These are phyloP conservation scores for Planiliza haematocheilus DNA, from an alignment of 2,113 vertebrate species.

Conservation along the genomic window DNA sequence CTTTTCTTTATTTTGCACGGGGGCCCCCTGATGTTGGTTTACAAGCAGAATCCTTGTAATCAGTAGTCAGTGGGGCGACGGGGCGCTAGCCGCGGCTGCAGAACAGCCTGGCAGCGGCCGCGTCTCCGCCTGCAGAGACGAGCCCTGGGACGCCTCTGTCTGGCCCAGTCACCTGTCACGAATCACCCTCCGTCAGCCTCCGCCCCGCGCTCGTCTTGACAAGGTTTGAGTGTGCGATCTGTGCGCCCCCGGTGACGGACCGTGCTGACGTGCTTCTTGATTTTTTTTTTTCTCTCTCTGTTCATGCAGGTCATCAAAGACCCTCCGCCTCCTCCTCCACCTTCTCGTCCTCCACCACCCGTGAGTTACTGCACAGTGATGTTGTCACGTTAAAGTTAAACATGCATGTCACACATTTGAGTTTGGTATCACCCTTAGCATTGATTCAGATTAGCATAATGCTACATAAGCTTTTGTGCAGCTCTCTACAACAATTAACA, in stretches of 20 bases:
- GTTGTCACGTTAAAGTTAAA: background rate
- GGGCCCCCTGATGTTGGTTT: conserved; percentile 79
- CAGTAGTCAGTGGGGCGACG: conserved; percentile 49
- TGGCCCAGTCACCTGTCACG: conserved; percentile 65
- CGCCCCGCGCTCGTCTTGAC: background rate
- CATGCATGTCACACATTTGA: no score
- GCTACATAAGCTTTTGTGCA: no score
- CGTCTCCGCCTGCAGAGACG: conserved; percentile 13
- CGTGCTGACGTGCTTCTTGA: conserved; percentile 59
- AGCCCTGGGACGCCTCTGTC: conserved; percentile 52
- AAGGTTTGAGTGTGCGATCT: background rate
- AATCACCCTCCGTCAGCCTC: conserved; percentile 60
- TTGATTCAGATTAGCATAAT: no score
- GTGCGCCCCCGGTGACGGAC: conserved; percentile 18
- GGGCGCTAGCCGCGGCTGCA: conserved; percentile 24
- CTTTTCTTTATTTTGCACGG: conserved; percentile 77
- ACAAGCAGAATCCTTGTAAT: conserved; percentile 77
- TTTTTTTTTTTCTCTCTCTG: conserved; percentile 31
- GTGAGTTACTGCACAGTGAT: conserved; percentile 72
- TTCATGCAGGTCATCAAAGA: conserved; percentile 93
- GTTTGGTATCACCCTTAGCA: no score
- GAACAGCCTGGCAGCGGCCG: conserved; percentile 35
- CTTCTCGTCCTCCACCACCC: conserved; percentile 85
- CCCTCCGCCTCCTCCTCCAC: conserved; percentile 87
- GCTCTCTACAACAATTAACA: no score